These are phyloP conservation scores for Catharus fuscescens DNA, from an alignment of 2,113 vertebrate genomes.

Conservation along the genomic window DNA sequence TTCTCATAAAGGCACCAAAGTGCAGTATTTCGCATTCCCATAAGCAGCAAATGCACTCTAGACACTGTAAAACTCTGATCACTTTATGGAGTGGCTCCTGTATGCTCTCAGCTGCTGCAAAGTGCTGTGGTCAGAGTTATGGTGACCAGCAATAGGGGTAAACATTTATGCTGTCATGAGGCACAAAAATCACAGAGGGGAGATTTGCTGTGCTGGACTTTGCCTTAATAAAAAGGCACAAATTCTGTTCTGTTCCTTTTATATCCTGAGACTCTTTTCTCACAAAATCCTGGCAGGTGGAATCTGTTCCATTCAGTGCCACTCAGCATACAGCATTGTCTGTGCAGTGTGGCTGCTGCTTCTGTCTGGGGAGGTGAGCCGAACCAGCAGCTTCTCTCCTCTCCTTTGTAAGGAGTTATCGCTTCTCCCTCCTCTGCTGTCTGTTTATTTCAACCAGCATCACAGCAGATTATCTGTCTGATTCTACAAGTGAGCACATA, in stretches of 20 bases:
- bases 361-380: neutral
- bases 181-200: neutral
- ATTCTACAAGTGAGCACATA: neutral
- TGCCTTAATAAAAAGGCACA: neutral
- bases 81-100: neutral
- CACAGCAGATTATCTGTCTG: neutral
- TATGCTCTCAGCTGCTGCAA: neutral
- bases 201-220: neutral
- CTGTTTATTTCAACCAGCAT: neutral
- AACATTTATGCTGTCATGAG: neutral
- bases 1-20: neutral
- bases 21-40: neutral
- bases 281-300: neutral
- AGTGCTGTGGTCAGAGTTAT: neutral
- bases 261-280: neutral
- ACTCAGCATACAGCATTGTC: neutral
- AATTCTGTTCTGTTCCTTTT: neutral
- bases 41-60: neutral
- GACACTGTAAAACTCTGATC: neutral
- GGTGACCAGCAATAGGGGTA: neutral
- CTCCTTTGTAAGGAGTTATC: neutral
- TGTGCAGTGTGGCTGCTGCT: rapidly evolving
- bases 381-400: rapidly evolving
- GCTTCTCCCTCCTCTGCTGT: neutral
- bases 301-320: neutral